Percentiles rank a stretch among this genome's conserved stretches.
These are phyloP conservation scores for Meliscaeva auricollis DNA, from an alignment of 2,888 invertebrate species.

Conservation along the genomic window DNA sequence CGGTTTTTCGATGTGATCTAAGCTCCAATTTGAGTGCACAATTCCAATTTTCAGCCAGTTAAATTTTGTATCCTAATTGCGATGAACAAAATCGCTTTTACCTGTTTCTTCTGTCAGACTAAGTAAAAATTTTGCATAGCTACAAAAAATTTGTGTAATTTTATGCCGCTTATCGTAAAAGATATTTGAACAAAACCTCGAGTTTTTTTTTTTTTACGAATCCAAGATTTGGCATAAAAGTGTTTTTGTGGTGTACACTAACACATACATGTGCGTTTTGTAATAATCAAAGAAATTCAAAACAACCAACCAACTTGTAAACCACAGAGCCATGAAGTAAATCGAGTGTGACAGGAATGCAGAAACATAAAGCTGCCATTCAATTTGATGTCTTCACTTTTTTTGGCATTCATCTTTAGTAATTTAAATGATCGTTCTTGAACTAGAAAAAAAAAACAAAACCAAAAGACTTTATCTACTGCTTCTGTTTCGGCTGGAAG, in stretches of 20 bases:
- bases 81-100: too few relatives aligned
- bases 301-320: conserved; percentile 6
- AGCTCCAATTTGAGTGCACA: too few relatives aligned
- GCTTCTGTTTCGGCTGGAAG: conserved; percentile 38
- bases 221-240: neutral
- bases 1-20: too few relatives aligned
- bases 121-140: too few relatives aligned
- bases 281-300: neutral
- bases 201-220: neutral
- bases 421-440: conserved; percentile 67
- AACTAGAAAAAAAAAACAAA: conserved; percentile 55
- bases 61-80: too few relatives aligned
- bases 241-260: too few relatives aligned
- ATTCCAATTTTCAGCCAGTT: too few relatives aligned
- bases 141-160: too few relatives aligned
- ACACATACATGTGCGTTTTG: too few relatives aligned
- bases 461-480: conserved; percentile 36
- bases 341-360: conserved; percentile 61
- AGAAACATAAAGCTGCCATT: conserved; percentile 56
- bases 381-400: conserved; percentile 59
- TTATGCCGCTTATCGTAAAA: too few relatives aligned
- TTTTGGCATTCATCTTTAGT: conserved; percentile 62
- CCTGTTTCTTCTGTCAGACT: too few relatives aligned
- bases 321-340: conserved; percentile 40
- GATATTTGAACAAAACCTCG: too few relatives aligned